Evolutionary conservation across 2,888 invertebrate species (phyloP).

Genomic region (Dasysyrphus tricinctus): DNA sequence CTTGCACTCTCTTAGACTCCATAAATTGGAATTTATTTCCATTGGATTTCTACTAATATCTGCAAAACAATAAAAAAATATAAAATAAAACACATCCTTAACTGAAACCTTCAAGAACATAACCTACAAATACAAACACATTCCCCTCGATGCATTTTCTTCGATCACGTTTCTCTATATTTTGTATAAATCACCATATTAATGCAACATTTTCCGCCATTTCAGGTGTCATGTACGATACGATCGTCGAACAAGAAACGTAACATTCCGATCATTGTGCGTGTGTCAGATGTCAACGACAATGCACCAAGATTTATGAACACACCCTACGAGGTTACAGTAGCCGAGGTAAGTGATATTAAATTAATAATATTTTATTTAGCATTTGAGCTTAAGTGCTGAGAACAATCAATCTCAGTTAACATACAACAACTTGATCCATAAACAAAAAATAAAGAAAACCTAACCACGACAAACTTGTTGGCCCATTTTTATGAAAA

Average conservation of each 20-base stretch:
- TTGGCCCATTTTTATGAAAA: slow-evolving; percentile 53
- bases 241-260: slow-evolving; percentile 91
- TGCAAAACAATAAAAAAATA: too few relatives aligned
- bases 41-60: too few relatives aligned
- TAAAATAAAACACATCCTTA: too few relatives aligned
- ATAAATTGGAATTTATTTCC: too few relatives aligned
- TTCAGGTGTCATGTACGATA: slow-evolving; percentile 92
- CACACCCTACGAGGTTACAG: slow-evolving; percentile 92
- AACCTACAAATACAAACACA: background rate
- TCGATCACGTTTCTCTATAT: slow-evolving; percentile 5
- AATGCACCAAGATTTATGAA: slow-evolving; percentile 93
- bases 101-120: too few relatives aligned
- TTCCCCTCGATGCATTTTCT: background rate
- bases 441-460: slow-evolving; percentile 8
- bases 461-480: slow-evolving; percentile 38
- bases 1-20: too few relatives aligned
- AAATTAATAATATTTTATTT: slow-evolving; percentile 52
- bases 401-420: slow-evolving; percentile 51
- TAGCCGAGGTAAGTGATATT: slow-evolving; percentile 90
- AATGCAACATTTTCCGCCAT: slow-evolving; percentile 75
- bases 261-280: slow-evolving; percentile 93
- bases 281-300: slow-evolving; percentile 95
- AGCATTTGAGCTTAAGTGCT: background rate
- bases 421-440: slow-evolving; percentile 4
- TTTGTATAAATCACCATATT: slow-evolving; percentile 21